Conservation (phyloP, 2,888 invertebrate genomes). For the Sinotaia quadrata region DNA sequence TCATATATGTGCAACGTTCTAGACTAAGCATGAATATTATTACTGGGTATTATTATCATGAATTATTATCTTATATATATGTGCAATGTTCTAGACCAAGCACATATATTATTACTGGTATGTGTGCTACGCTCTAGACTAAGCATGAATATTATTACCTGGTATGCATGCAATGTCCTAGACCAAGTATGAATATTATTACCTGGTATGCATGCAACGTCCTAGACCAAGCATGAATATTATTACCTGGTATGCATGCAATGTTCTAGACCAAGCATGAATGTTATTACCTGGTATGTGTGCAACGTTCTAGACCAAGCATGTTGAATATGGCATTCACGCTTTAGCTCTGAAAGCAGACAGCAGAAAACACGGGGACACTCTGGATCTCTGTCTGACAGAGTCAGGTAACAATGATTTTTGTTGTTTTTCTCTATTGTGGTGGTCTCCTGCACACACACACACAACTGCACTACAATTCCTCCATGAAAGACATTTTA, state of each 20-base stretch:
- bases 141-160: neutral
- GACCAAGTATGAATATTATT: neutral
- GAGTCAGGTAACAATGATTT: conserved; percentile 38
- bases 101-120: neutral
- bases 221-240: neutral
- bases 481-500: no score
- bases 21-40: conserved; percentile 59
- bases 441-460: neutral
- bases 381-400: conserved; percentile 51
- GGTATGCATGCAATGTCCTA: neutral
- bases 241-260: no score
- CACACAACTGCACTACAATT: no score
- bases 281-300: conserved; percentile 66
- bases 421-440: neutral
- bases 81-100: conserved; percentile 57
- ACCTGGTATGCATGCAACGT: no score
- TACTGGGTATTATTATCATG: no score
- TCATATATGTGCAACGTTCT: conserved; percentile 68
- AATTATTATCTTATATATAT: conserved; percentile 66
- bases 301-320: conserved; percentile 68
- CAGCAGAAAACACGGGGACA: conserved; percentile 49
- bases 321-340: conserved; percentile 57
- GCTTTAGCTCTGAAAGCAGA: conserved; percentile 45
- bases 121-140: neutral
- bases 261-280: conserved; percentile 70